Evolutionary conservation across 92 coral and sea anemone species (phyloP).

Genomic region (Palythoa heliodiscus): DNA sequence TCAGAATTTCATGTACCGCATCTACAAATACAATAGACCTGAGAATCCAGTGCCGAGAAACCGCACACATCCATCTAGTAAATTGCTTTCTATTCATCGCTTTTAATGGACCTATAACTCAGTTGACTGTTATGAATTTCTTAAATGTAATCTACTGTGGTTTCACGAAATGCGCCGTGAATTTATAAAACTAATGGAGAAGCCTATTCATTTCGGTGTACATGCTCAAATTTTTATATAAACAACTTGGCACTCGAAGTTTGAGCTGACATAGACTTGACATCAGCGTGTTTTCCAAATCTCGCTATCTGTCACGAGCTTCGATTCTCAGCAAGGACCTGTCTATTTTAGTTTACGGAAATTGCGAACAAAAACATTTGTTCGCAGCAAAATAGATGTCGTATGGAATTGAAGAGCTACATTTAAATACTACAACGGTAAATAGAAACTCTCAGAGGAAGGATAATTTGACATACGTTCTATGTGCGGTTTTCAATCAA

Average conservation of each 20-base stretch:
- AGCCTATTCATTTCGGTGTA: slow-evolving; percentile 25
- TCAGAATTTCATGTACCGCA: slow-evolving; percentile 42
- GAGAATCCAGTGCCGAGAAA: slow-evolving; percentile 28
- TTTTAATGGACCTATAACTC: slow-evolving; percentile 29
- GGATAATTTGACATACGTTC: slow-evolving; percentile 71
- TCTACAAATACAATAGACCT: slow-evolving; percentile 39
- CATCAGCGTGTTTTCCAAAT: slow-evolving; percentile 31
- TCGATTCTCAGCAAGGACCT: slow-evolving; percentile 20
- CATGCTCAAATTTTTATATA: slow-evolving; percentile 38
- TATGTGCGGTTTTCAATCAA: slow-evolving; percentile 77
- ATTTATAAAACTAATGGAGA: slow-evolving; percentile 1
- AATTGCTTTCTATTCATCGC: slow-evolving; percentile 44
- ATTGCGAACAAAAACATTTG: slow-evolving; percentile 25
- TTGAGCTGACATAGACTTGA: slow-evolving; percentile 31
- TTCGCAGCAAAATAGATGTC: slow-evolving; percentile 25
- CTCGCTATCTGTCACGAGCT: slow-evolving; percentile 26
- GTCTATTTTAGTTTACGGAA: slow-evolving; percentile 37
- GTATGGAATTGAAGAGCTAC: slow-evolving; percentile 9
- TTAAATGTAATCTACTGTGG: slow-evolving; percentile 16
- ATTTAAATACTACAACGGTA: slow-evolving; percentile 56
- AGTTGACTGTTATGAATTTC: slow-evolving; percentile 20
- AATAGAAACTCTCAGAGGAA: slow-evolving; percentile 61
- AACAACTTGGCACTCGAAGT: slow-evolving; percentile 45
- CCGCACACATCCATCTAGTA: slow-evolving; percentile 26
- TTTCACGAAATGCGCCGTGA: slow-evolving; percentile 33